Conservation (phyloP, 2,888 invertebrate species). For the Limnephilus lunatus region DNA sequence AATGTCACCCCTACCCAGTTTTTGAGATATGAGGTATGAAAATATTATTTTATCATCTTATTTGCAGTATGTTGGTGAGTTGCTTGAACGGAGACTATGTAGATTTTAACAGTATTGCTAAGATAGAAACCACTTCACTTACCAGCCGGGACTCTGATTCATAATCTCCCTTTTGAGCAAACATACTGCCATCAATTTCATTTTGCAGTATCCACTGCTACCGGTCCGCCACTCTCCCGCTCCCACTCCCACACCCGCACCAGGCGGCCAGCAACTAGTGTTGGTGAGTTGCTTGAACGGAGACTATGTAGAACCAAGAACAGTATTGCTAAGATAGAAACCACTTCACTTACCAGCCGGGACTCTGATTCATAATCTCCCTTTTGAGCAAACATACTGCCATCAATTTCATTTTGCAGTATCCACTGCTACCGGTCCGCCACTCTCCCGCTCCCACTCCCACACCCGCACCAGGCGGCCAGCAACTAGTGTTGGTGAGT, state of each 20-base stretch:
- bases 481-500: too few species aligned
- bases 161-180: constrained; percentile 75
- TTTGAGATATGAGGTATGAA: too few species aligned
- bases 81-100: too few species aligned
- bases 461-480: constrained; percentile 48
- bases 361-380: constrained; percentile 76
- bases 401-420: constrained; percentile 75
- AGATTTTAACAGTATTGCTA: too few species aligned
- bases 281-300: too few species aligned
- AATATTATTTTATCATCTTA: too few species aligned
- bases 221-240: constrained; percentile 23
- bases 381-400: constrained; percentile 77
- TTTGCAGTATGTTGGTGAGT: too few species aligned
- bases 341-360: too few species aligned
- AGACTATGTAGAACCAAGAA: too few species aligned
- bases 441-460: constrained; percentile 17
- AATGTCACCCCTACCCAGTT: too few species aligned
- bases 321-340: too few species aligned
- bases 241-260: constrained; percentile 34
- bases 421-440: constrained; percentile 43
- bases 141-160: constrained; percentile 72
- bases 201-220: constrained; percentile 69
- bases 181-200: constrained; percentile 78
- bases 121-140: too few species aligned
- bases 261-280: constrained; percentile 54